Conservation (phyloP, 2,888 invertebrate species). For the Himalopsyche anomala region DNA sequence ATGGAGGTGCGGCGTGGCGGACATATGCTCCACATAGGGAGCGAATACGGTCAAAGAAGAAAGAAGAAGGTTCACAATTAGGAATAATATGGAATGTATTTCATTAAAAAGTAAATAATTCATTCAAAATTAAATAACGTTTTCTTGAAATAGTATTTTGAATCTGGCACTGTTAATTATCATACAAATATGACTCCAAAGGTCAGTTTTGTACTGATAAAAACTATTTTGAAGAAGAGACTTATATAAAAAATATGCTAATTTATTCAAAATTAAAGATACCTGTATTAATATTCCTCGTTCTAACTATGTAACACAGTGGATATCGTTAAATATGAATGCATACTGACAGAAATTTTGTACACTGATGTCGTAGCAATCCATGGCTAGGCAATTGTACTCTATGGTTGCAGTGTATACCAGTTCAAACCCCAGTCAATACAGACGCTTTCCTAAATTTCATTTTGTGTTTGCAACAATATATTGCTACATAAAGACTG, state of each 20-base stretch:
- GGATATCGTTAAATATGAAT: background rate
- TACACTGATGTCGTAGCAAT: background rate
- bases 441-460: background rate
- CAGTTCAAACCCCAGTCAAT: background rate
- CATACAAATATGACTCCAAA: background rate
- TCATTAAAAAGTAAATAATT: background rate
- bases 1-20: no score
- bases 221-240: background rate
- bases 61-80: background rate
- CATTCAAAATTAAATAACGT: background rate
- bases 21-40: no score
- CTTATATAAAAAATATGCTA: background rate
- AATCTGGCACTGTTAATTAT: background rate
- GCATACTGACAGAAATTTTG: background rate
- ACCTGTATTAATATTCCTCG: background rate
- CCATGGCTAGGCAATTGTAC: background rate
- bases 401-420: background rate
- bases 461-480: no score
- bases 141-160: conserved; percentile 13
- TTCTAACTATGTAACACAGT: background rate
- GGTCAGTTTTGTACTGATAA: background rate
- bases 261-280: conserved; percentile 14
- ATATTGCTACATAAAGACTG: no score
- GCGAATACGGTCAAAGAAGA: no score
- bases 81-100: background rate